Evolutionary conservation across 1,140 invertebrate genomes (phyloP), one percentile per base, ranked within the genome.

Genomic region (Drosophila burlai): DNA sequence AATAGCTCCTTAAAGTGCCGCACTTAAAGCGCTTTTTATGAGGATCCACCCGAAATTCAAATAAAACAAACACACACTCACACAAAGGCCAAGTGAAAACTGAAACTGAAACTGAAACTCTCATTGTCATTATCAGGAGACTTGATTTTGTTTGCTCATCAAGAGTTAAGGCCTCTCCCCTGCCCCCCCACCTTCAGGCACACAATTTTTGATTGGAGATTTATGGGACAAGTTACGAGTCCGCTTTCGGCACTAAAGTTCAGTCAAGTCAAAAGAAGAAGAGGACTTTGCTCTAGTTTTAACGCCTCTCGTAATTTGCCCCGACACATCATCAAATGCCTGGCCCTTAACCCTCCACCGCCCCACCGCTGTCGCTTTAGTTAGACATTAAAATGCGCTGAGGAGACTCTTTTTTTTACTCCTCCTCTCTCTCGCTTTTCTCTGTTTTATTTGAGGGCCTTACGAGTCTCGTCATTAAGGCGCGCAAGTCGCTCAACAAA

Each of bases 151-250:
- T 74, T 74, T 74, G 46, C 71, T 73, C 71, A 74, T 74, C 71
- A 74, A 74, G 65, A 57, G 49, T 64, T 55, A 47, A 47, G 3
- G 24, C 24, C 24, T 24, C 24, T 24, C 24, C 24, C 24, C 24
- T 24, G 49, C 26, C 26, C 45, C 43, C 4, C n/a, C n/a, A 21
- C 43, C 43, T 7, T 21, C 5, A 47, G 74, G 59, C 75, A 79
- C 82, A 85, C 78, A 85, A 80, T 85, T 85, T 85, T 85, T 85
- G 82, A 85, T 85, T 81, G 69, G 69, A 79, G 83, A 85, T 81
- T 81, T 85, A 85, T 78, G 78, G 46, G 63, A 67, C 45, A 73
- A 80, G 50, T 74, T 74, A 74, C 71, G 71, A 74, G 71, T 50
- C 49, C 71, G 71, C 71, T 75, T 61, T 72, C 59, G 66, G 69